Conservation (phyloP, 2,797 vertebrate species). For the Hydrocynus forskahlii region DNA sequence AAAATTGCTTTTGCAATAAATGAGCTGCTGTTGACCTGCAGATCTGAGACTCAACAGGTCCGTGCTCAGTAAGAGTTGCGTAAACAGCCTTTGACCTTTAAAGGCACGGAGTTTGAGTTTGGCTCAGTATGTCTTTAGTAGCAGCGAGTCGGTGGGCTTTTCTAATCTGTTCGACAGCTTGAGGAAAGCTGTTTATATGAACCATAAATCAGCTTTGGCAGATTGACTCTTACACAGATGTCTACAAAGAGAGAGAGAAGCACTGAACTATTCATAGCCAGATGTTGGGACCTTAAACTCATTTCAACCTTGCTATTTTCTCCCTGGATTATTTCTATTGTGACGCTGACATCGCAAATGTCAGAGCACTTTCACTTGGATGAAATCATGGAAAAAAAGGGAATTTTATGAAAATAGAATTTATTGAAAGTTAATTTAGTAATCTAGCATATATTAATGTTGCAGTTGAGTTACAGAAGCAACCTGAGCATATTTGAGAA, state of each 20-base stretch:
- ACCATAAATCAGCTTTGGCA: conserved; percentile 50
- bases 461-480: neutral
- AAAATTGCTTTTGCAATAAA: too few relatives aligned
- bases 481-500: neutral
- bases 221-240: conserved; percentile 41
- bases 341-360: neutral
- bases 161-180: conserved; percentile 29
- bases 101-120: too few relatives aligned
- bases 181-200: conserved; percentile 39
- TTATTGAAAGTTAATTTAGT: neutral
- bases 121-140: too few relatives aligned
- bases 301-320: conserved; percentile 6
- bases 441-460: neutral
- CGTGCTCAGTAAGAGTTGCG: too few relatives aligned
- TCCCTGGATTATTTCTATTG: neutral
- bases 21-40: too few relatives aligned
- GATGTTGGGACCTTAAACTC: conserved; percentile 38
- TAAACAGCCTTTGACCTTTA: too few relatives aligned
- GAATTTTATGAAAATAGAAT: neutral
- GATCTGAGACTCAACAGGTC: too few relatives aligned
- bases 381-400: neutral
- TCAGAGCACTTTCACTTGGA: neutral
- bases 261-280: conserved; percentile 27
- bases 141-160: too few relatives aligned
- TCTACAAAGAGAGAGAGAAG: neutral